A percentile compares a stretch with the other conserved stretches of the same genome.
Evolutionary conservation across 2,113 vertebrate species (phyloP).

Genomic region (Sinocyclocheilus maitianheensis): DNA sequence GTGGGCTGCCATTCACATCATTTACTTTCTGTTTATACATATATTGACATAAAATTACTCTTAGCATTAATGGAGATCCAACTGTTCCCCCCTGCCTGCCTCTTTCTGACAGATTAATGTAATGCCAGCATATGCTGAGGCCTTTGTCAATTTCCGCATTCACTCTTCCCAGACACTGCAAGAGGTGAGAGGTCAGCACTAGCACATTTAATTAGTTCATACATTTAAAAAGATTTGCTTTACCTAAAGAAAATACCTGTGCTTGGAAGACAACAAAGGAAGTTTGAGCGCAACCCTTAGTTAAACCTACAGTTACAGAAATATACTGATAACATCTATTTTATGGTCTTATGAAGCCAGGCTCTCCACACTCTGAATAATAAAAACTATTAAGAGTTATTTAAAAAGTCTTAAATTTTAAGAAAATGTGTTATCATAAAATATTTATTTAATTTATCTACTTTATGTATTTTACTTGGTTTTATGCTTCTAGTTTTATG

Average conservation of each 20-base stretch:
- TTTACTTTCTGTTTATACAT: not conserved
- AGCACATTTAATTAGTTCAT: not conserved
- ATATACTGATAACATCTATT: not conserved
- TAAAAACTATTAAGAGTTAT: not conserved
- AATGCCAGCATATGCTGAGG: constrained; percentile 56
- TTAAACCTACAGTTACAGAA: not conserved
- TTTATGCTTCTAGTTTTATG: not conserved
- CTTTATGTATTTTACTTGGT: not conserved
- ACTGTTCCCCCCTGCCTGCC: no score
- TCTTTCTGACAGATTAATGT: constrained; percentile 79
- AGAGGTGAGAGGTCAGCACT: constrained; percentile 76
- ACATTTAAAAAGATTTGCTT: not conserved
- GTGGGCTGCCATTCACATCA: constrained; percentile 65
- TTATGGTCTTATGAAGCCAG: no score
- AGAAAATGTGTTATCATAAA: not conserved
- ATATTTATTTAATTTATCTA: not conserved
- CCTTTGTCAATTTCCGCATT: constrained; percentile 82
- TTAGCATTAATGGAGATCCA: not conserved
- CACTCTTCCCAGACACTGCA: constrained; percentile 83
- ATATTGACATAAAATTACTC: not conserved
- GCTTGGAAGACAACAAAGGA: not conserved
- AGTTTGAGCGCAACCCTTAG: not conserved
- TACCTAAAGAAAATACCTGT: not conserved
- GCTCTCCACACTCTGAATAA: not conserved
- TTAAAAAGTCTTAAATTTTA: no score